These are phyloP conservation scores for Acleris sparsana DNA, from an alignment of 2,888 invertebrate species.

Conservation along the genomic window DNA sequence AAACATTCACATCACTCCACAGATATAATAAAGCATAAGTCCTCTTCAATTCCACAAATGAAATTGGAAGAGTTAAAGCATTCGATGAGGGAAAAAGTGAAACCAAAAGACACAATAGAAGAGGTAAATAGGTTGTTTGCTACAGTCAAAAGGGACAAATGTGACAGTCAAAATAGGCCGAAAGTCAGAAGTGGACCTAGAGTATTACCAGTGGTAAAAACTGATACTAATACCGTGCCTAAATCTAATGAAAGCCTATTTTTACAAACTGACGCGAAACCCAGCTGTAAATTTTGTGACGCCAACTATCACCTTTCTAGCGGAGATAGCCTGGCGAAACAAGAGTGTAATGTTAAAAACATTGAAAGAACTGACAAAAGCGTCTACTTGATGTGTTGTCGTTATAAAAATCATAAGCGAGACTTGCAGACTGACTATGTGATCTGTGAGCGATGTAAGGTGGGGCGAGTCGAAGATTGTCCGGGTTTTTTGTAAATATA, in stretches of 20 bases:
- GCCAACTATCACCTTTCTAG: conserved; percentile 58
- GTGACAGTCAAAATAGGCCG: conserved; percentile 60
- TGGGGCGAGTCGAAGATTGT: conserved; percentile 38
- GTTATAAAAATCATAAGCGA: conserved; percentile 47
- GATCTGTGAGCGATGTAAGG: conserved; percentile 51
- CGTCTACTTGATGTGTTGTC: conserved; percentile 56
- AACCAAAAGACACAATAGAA: conserved; percentile 66
- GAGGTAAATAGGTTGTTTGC: conserved; percentile 77
- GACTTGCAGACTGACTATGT: conserved; percentile 41
- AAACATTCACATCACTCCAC: conserved; percentile 48
- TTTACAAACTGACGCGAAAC: conserved; percentile 30
- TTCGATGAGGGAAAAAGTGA: conserved; percentile 61
- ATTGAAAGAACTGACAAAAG: conserved; percentile 52
- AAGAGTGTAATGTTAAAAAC: conserved; percentile 41
- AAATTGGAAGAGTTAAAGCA: conserved; percentile 71
- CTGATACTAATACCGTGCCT: conserved; percentile 29
- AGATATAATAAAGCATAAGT: conserved; percentile 63
- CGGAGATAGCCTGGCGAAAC: conserved; percentile 57
- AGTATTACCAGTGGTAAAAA: conserved; percentile 70
- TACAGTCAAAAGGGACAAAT: conserved; percentile 53
- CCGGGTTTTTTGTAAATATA: conserved; percentile 5
- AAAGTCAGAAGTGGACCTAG: conserved; percentile 65
- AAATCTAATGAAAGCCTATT: conserved; percentile 25
- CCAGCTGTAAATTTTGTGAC: conserved; percentile 53
- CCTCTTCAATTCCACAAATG: conserved; percentile 75